Conservation (phyloP, 1,140 invertebrate species). For the Neodiprion lecontei region DNA sequence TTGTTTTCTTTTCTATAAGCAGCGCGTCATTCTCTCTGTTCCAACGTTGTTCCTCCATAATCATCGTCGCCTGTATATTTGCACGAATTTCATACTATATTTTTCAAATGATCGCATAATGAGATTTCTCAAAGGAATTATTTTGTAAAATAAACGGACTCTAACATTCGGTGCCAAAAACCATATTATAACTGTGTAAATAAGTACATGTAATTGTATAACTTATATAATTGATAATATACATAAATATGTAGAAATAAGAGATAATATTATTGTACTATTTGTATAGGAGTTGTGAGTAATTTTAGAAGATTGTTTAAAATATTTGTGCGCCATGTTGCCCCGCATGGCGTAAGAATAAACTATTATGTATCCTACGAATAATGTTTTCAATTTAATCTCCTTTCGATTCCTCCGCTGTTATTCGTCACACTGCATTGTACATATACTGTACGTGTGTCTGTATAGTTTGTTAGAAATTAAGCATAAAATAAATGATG, state of each 20-base stretch:
- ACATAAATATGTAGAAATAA: slow-evolving; percentile 30
- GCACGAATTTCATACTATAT: not conserved
- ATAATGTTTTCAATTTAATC: too few relatives aligned
- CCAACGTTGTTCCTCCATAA: too few relatives aligned
- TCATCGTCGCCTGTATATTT: too few relatives aligned
- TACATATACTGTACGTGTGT: too few relatives aligned
- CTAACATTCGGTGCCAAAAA: slow-evolving; percentile 39
- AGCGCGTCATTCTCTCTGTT: not conserved
- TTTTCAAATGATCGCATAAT: not conserved
- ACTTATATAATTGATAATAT: slow-evolving; percentile 28
- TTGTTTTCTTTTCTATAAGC: not conserved
- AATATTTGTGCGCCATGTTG: slow-evolving; percentile 45
- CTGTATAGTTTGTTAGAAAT: too few relatives aligned
- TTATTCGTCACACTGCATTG: too few relatives aligned
- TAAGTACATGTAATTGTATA: slow-evolving; percentile 35
- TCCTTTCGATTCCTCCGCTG: too few relatives aligned
- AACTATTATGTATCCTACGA: slow-evolving; percentile 37
- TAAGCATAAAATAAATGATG: too few relatives aligned
- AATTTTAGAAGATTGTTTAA: slow-evolving; percentile 50
- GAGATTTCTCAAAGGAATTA: not conserved
- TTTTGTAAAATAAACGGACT: not conserved
- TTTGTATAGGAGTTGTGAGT: slow-evolving; percentile 54
- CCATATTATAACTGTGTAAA: slow-evolving; percentile 49
- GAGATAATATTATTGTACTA: slow-evolving; percentile 48
- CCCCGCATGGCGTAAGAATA: slow-evolving; percentile 44